phyloP scores from a whole-genome alignment of 1,140 invertebrate species.

The Heterodera schachtii region DNA sequence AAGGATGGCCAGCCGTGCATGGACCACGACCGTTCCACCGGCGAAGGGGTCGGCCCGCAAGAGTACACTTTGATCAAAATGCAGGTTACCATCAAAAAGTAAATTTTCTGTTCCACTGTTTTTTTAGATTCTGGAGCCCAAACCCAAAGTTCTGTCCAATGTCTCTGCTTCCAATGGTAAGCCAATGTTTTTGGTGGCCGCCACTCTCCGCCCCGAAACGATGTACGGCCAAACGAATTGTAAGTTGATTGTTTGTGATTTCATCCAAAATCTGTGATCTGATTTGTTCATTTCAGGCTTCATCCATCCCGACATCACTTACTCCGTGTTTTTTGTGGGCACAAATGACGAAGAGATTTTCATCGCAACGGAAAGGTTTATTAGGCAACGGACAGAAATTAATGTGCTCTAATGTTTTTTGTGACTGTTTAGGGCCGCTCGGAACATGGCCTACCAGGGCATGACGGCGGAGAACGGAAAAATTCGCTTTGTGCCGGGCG shows the following conservation, averaged over 20 bases:
- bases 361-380: conserved; percentile 77
- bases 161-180: conserved; percentile 51
- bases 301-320: conserved; percentile 87
- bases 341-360: conserved; percentile 76
- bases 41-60: conserved; percentile 95
- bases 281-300: conserved; percentile 76
- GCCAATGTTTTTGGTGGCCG: conserved; percentile 84
- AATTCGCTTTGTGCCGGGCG: conserved; percentile 74
- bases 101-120: conserved; percentile 64
- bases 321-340: conserved; percentile 59
- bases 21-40: conserved; percentile 94
- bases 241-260: background rate
- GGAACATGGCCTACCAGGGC: conserved; percentile 94
- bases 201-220: conserved; percentile 95
- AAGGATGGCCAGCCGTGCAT: conserved; percentile 97
- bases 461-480: conserved; percentile 82
- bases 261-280: background rate
- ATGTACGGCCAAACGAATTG: conserved; percentile 94
- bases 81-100: conserved; percentile 70
- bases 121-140: conserved; percentile 72
- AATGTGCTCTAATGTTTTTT: too few species aligned
- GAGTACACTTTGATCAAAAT: conserved; percentile 98
- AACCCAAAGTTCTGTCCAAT: conserved; percentile 41
- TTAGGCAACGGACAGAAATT: background rate
- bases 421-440: conserved; percentile 71